Conservation (phyloP, 2,797 vertebrate genomes). For the Peromyscus nudipes region DNA sequence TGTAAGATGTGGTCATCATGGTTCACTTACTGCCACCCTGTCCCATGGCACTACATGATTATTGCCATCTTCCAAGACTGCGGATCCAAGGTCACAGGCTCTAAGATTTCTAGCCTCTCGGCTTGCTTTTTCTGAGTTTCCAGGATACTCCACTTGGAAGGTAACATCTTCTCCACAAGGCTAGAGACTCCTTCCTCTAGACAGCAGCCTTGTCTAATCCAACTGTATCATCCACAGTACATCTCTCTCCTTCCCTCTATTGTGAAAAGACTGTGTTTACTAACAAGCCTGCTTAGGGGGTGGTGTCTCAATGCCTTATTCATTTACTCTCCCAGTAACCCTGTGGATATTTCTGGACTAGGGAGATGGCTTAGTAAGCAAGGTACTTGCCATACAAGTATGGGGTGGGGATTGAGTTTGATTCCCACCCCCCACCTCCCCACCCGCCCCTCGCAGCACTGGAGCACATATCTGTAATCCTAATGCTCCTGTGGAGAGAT, state of each 20-base stretch:
- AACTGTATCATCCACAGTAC: neutral
- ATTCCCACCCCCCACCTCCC: neutral
- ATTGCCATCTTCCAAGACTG: neutral
- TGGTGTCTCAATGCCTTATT: neutral
- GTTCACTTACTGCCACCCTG: neutral
- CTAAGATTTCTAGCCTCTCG: neutral
- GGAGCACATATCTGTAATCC: neutral
- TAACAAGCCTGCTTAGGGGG: neutral
- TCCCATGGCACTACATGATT: neutral
- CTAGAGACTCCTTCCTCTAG: neutral
- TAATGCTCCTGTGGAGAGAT: neutral
- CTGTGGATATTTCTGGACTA: constrained; percentile 7
- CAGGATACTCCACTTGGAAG: neutral
- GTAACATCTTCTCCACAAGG: neutral
- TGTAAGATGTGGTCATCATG: neutral
- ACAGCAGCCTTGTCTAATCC: neutral
- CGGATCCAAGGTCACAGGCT: neutral
- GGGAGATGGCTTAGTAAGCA: neutral
- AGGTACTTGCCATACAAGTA: neutral
- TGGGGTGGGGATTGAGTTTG: neutral
- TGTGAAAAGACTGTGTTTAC: neutral
- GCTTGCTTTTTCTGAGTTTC: neutral
- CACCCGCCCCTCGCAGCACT: neutral
- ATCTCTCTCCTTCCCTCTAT: neutral
- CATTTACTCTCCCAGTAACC: neutral